Evolutionary conservation across 2,888 invertebrate genomes (phyloP), one percentile per base, ranked within the genome.

Genomic region (Hartigia nigra): DNA sequence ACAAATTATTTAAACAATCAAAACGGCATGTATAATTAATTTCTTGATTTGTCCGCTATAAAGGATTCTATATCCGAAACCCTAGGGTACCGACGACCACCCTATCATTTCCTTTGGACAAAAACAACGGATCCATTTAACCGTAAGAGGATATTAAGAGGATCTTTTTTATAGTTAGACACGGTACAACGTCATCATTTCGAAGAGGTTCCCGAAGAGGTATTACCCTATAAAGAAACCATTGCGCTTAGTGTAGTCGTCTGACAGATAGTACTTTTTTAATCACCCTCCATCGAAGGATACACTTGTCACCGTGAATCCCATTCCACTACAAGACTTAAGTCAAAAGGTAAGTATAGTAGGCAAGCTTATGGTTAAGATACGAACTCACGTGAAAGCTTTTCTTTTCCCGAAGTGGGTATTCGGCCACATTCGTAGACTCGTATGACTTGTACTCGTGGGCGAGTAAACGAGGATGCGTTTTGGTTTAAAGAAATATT

Each of bases 151-250:
- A 55, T 55, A 72, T 72, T 34, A 72, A 72, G 32, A 34, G 31
- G 72, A 34, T 31, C 72, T 31, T 72, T 34, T 72, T 72, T 72
- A 72, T 32, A 31, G 72, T 31, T 72, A 72, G 72, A 72, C 72
- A 72, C 31, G 72, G 72, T 72, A 34, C 72, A 34, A 72, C 72
- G 72, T 72, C 72, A 72, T 72, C 32, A 72, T 72, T 72, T 72
- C 72, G 72, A 72, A 72, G 72, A 72, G 31, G 31, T 14, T 72
- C 72, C 14, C 72, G 72, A 72, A 72, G 32, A 72, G 31, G 31
- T 31, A 72, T 34, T 72, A 34, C 31, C 72, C 72, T 31, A 72
- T 72, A 72, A 55, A 55, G 55, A 55, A 55, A 55, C 55, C 55
- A 55, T 55, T 55, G 55, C 55, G 55, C 55, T 34, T 34, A 34